Evolutionary conservation across 1,140 invertebrate genomes (phyloP), one percentile per base, ranked within the genome.

Genomic region (Eufriesea mexicana): DNA sequence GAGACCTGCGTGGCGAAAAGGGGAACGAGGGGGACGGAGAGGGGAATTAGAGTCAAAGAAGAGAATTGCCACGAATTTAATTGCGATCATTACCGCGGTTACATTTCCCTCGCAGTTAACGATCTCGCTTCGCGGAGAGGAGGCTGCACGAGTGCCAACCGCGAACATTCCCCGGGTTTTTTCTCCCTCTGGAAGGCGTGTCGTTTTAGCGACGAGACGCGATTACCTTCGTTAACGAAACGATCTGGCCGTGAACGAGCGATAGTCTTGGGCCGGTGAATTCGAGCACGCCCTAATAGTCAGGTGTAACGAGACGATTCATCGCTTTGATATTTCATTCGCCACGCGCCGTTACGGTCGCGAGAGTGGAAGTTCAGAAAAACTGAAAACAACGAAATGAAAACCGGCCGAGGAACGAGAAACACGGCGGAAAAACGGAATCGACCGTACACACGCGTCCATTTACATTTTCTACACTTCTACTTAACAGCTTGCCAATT

Each of bases 21-120:
- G 28, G 55, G 28, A 23, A 2, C 23, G 57, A 20, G 51, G 25
- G 45, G 2, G 4, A 7, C 1, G 6, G 16, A 54, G 42, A 57
- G 8, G 20, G 6, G 64, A 83, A 74, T 68, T 49, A 54, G 64
- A 62, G 55, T 72, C 73, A 14, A 49, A 49, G 66, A 79, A 72
- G 74, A 49, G 74, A 79, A 62, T 70, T 47, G 47, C 49, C 55
- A 51, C 73, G 81, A 89, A 88, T 86, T 86, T 84, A 88, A 88
- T 88, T 78, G 79, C 59, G 42, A 71, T 79, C 79, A 84, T 88
- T 88, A 88, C 54, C 72, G 42, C 47, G 75, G 78, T 28, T 64
- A 76, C 67, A 71, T 76, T 80, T 76, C 42, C 80, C 45, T 47
- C 28, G 47, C 62, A 72, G 82, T 84, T 80, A 84, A 84, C 66